phyloP scores from a whole-genome alignment of 2,888 invertebrate species.

The Neoitamus cyanurus region DNA sequence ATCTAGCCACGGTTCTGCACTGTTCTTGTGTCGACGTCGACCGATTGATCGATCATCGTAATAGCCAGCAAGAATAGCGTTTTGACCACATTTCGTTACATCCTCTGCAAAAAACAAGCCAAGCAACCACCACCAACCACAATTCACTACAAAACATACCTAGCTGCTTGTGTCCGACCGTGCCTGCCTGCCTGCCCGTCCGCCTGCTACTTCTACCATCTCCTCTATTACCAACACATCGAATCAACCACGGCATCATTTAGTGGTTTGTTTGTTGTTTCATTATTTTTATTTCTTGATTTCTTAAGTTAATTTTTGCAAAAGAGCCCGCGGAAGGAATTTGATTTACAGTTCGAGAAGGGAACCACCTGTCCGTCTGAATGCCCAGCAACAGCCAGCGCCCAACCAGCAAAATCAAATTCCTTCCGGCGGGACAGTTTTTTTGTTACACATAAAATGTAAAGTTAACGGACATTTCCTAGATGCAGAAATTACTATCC shows the following conservation, averaged over 20 bases:
- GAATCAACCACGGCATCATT: constrained; percentile 56
- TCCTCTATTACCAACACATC: constrained; percentile 53
- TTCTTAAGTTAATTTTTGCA: constrained; percentile 16
- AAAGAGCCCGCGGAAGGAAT: not conserved
- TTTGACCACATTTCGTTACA: not conserved
- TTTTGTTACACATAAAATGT: constrained; percentile 1
- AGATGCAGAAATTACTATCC: not conserved
- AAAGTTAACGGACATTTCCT: constrained; percentile 12
- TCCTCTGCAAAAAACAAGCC: constrained; percentile 25
- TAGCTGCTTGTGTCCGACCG: constrained; percentile 42
- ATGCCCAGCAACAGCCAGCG: not conserved
- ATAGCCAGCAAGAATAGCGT: constrained; percentile 28
- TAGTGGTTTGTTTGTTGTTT: constrained; percentile 57
- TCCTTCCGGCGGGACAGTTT: not conserved
- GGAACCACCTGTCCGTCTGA: not conserved
- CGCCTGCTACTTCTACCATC: constrained; percentile 46
- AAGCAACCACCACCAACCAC: constrained; percentile 27
- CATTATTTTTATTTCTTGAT: constrained; percentile 52
- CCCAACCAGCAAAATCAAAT: not conserved
- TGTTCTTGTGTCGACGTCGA: constrained; percentile 11
- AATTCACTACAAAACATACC: constrained; percentile 16
- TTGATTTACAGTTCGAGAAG: not conserved
- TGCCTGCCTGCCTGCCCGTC: constrained; percentile 38
- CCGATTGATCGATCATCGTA: constrained; percentile 28
- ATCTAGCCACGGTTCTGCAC: not conserved